Base-by-base conservation (phyloP, 2,888 invertebrate species). In the Camptogramma bilineatum region DNA sequence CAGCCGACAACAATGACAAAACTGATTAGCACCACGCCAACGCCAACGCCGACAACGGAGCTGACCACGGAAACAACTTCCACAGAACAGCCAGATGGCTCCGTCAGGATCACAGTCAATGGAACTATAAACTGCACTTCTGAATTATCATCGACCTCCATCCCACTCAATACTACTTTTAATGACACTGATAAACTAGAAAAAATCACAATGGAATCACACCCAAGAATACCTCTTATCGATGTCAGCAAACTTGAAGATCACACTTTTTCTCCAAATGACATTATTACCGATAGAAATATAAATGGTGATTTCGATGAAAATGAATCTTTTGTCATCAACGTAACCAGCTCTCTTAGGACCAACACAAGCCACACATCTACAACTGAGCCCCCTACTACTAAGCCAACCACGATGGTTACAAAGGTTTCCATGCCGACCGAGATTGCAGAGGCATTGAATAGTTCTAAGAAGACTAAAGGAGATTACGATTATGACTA, bases 401-500 rank as follows among this genome's bases (percentile, higher is more conserved):
- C 18, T 5, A 62, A 62, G 39, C 58, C 66, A 2, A 42, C 69
- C 9, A 64, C 66, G 0, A 71, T 76, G 4, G 62, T 70, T 3
- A 85, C 90, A 46, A 81, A 81, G 47, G 83, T 90, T 44, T 85
- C 86, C 80, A 17, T 82, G 83, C 66, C 84, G 75, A 39, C 85
- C 75, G 64, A 87, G 81, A 68, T 89, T 84, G 58, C 84, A 74
- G 74, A 93, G 83, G 68, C 87, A 83, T 61, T 93, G 81, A 88
- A 94, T 85, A 72, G 87, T 89, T 94, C 88, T 66, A 94, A 91
- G 76, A 95, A 94, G 74, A 94, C 91, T 0, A 94, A 94, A 71
- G 94, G 93, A 57, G 94, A 95, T 70, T 95, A 95, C 70, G 95
- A 96, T 73, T 96, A 95, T 76, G 96, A 96, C 78, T 96, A 96